phyloP scores from a whole-genome alignment of 30 jellyfish, hydroid and myxozoan species.

The Chrysaora quinquecirrha region DNA sequence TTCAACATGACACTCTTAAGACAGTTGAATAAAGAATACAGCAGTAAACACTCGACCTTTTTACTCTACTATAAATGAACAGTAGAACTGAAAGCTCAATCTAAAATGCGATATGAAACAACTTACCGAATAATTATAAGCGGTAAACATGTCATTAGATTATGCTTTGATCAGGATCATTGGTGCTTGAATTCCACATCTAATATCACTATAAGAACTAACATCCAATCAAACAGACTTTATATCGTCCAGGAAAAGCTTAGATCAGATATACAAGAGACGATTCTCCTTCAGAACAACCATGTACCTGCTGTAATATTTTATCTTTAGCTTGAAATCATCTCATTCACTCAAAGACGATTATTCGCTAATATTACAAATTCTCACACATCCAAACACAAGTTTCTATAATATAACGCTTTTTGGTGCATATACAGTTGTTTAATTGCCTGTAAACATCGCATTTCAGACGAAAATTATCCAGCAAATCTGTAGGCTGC shows the following conservation, averaged over 20 bases:
- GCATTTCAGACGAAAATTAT: no score
- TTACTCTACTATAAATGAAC: slow-evolving; percentile 14
- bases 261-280: neutral
- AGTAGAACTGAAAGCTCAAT: neutral
- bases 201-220: neutral
- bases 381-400: no score
- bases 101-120: neutral
- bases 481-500: neutral
- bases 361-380: no score
- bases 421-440: no score
- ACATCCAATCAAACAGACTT: neutral
- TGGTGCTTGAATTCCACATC: neutral
- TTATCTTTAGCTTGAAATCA: neutral
- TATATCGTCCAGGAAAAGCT: slow-evolving; percentile 1
- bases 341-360: no score
- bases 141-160: slow-evolving; percentile 60
- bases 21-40: no score
- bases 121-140: slow-evolving; percentile 71
- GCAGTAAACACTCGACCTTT: no score
- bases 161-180: neutral
- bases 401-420: no score
- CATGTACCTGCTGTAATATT: neutral
- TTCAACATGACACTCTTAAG: no score
- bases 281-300: neutral
- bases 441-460: no score